Evolutionary conservation across 2,888 invertebrate genomes (phyloP), one percentile per base, ranked within the genome.

Genomic region (Apamea anceps): DNA sequence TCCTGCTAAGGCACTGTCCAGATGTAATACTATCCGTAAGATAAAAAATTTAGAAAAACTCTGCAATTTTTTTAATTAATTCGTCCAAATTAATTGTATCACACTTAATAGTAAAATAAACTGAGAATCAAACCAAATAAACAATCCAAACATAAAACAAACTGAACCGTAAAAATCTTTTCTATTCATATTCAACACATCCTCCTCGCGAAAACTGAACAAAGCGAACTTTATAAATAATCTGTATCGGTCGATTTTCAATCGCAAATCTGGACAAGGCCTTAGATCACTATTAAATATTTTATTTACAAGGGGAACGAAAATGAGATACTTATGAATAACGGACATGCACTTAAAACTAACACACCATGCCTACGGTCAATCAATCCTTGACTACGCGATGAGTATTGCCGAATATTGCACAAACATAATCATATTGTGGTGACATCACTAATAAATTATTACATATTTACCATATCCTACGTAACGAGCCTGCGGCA

Each of bases 361-460:
- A 96, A 92, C 90, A 93, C 92, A 91, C 90, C 89, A 91, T 91
- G 90, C 85, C 91, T 91, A 92, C 91, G 91, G 92, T 90, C 92
- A 90, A 88, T 89, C 89, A 89, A 93, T 81, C 90, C 91, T 90
- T 94, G 94, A 95, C 95, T 96, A 95, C 91, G 91, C 92, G 90
- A 94, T 95, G 96, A 96, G 96, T 96, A 96, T 96, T 96, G 95
- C 95, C 95, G 93, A 95, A 96, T 96, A 96, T 96, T 96, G 96
- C 96, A 96, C 96, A 94, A 92, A 93, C 87, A 92, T 86, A 85
- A 87, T 82, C 65, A 80, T 85, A 85, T 87, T 81, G 81, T 85
- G 81, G 85, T 84, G 82, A 86, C 85, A 88, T 84, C 71, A 85
- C 82, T 88, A 87, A 79, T 81, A 82, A 82, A 84, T 81, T 81